Base-by-base conservation (phyloP, 2,797 vertebrate genomes). In the Arctocebus calabarensis region DNA sequence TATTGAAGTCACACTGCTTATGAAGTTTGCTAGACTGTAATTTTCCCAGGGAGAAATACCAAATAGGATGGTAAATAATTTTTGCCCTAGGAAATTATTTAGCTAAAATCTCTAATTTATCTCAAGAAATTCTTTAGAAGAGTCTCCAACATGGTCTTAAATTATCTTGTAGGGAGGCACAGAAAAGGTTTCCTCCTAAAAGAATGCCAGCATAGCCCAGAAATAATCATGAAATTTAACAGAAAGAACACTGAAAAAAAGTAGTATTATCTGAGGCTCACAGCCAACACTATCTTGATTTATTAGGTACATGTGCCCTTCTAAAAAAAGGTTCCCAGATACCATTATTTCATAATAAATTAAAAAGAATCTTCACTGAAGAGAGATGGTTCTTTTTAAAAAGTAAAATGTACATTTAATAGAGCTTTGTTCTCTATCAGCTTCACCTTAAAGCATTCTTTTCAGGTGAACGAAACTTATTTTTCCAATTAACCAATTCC, bases 331-430 rank as follows among this genome's bases (percentile, higher is more conserved):
- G 88, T 79, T 84, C 29, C 92, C 29, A 68, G 92, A 73, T 82
- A 83, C 83, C 66, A 88, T 94, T 84, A 94, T 95, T 94, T 94
- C 88, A 68, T 55, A 87, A 87, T 86, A 88, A 95, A 92, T 90
- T 75, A 93, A 86, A 83, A 88, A 88, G 88, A 62, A 81, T 84
- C 37, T 74, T 40, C 61, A 62, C 22, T 45, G 55, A 88, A 94
- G 34, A 93, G 68, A 64, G 59, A 95, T 40, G 27, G 27, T 75
- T 93, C 62, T 70, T 97, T 88, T 73, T 68, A 55, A 92, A 95
- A 96, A 96, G 88, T 45, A 85, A 96, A 81, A 78, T 40, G 59
- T 66, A 61, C 88, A 78, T 86, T 95, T 88, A 88, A 64, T 25
- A 90, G 73, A 86, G 64, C 45, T 79, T 71, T 93, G 62, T 57